Percentiles rank a stretch among this genome's conserved stretches.
Evolutionary conservation across 2,113 vertebrate species (phyloP).

Genomic region (Sardina pilchardus): DNA sequence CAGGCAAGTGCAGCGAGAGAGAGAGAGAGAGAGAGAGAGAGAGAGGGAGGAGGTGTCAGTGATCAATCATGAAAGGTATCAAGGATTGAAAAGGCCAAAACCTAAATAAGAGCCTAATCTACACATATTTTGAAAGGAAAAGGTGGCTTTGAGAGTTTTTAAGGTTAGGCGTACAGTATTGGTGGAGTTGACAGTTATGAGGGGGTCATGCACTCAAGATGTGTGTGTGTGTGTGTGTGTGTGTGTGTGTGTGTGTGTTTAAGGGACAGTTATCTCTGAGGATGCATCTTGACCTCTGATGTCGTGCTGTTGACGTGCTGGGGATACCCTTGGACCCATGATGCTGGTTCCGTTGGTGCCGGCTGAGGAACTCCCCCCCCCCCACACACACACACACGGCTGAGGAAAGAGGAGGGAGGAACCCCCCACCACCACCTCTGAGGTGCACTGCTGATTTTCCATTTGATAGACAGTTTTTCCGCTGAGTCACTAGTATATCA

Average conservation of each 20-base stretch:
- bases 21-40: slow-evolving; percentile 17
- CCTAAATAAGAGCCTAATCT: not conserved
- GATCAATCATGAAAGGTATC: not conserved
- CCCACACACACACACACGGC: too few species aligned
- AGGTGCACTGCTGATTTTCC: slow-evolving; percentile 36
- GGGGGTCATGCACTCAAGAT: not conserved
- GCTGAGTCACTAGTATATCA: not conserved
- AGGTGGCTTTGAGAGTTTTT: not conserved
- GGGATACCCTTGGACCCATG: slow-evolving; percentile 62
- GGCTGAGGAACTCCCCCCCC: not conserved
- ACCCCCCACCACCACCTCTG: too few species aligned
- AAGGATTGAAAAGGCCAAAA: not conserved
- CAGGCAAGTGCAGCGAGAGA: not conserved
- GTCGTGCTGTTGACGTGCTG: slow-evolving; percentile 63
- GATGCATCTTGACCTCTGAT: slow-evolving; percentile 48
- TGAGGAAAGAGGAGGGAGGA: too few species aligned
- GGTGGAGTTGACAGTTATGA: not conserved
- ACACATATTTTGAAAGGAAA: not conserved
- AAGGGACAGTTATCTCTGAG: slow-evolving; percentile 47
- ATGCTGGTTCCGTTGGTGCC: not conserved
- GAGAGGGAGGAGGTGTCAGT: not conserved
- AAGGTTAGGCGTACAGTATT: not conserved
- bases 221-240: not conserved
- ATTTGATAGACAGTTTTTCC: slow-evolving; percentile 37
- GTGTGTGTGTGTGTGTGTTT: not conserved